phyloP scores from a whole-genome alignment of 2,113 vertebrate genomes.

The Leptocoma aspasia region DNA sequence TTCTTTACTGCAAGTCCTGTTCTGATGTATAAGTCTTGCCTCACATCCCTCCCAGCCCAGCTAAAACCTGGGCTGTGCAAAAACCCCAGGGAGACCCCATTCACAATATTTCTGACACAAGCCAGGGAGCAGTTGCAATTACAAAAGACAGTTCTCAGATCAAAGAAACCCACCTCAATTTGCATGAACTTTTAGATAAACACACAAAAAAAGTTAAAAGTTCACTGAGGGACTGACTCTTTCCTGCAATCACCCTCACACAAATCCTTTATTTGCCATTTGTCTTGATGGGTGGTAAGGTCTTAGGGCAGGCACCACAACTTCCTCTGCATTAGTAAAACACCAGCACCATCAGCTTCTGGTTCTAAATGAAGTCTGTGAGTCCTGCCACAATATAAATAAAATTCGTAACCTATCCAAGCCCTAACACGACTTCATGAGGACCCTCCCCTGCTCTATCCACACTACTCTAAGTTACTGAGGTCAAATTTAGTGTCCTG shows the following conservation, averaged over 20 bases:
- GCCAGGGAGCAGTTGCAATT: conserved; percentile 31
- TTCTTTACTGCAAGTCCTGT: background rate
- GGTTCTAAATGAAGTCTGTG: background rate
- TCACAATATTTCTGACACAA: background rate
- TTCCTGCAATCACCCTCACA: background rate
- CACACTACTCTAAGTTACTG: background rate
- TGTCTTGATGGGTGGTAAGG: conserved; percentile 34
- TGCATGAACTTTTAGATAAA: conserved; percentile 40
- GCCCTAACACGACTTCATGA: background rate
- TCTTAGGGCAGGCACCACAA: conserved; percentile 4
- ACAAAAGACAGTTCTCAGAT: conserved; percentile 11
- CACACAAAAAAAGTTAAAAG: background rate
- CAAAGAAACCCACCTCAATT: conserved; percentile 30
- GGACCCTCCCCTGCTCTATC: background rate
- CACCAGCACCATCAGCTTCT: background rate
- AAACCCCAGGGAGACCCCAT: background rate
- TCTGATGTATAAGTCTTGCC: background rate
- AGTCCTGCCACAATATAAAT: background rate
- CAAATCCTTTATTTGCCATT: background rate
- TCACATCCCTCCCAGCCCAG: background rate
- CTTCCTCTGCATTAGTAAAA: background rate
- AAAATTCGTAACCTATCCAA: background rate
- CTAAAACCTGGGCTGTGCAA: background rate
- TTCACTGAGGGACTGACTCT: background rate
- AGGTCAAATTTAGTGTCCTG: background rate